Evolutionary conservation across 2,797 vertebrate species (phyloP), one percentile per base, ranked within the genome.

Genomic region (Phrynocephalus forsythii): DNA sequence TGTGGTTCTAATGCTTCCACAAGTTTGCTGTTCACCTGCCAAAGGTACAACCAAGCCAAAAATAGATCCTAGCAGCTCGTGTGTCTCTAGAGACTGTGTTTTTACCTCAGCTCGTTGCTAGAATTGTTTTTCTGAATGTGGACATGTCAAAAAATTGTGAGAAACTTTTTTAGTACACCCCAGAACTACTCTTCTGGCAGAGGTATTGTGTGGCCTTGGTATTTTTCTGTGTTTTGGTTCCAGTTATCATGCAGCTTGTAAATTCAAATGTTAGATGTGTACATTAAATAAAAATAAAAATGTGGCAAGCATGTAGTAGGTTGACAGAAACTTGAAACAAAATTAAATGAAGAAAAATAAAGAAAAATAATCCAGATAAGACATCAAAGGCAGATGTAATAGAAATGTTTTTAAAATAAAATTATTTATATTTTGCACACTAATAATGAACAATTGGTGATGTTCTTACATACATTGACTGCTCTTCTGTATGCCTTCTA

Each of bases 371-470:
- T 3, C 7, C 20, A 22, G 20, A 30, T 6, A 3, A 33, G 3
- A 30, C 50, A 20, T 48, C n/a, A 56, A 10, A 11, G 28, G 26
- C 13, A 56, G 13, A 56, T 56, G 11, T 56, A 56, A 56, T 56
- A 9, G n/a, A 81, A 48, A 56, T 66, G 68, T 26, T 68, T 84
- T 60, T 44, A 33, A 81, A 66, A 66, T 30, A 82, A 88, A 33
- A 11, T 67, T 24, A 72, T 91, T 24, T 3, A 87, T 91, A 82
- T 44, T 3, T 79, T 84, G 8, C 26, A 86, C 9, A 73, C 90
- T 67, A 87, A 69, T 86, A 88, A 78, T 56, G 88, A 78, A 60
- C 5, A 89, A 50, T 50, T 33, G 50, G 24, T 56, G 10, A 91
- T 89, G 28, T 50, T 16, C 66, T 92, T 16, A 10, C 48, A 82